Base-by-base conservation (phyloP, 2,888 invertebrate species). In the Eristalinus sepulchralis region DNA sequence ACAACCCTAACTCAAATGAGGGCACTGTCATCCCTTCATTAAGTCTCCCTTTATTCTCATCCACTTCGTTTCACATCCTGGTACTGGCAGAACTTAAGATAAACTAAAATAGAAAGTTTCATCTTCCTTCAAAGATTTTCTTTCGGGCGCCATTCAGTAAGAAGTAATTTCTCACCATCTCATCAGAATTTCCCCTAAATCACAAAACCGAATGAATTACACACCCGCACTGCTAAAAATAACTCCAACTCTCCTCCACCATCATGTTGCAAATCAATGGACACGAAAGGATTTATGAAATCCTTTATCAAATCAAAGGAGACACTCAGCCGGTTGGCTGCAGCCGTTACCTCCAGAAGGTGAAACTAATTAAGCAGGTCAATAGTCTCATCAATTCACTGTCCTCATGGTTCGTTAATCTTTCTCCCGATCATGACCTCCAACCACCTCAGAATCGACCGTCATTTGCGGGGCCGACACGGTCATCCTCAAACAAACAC, bases 301-400 rank as follows among this genome's bases (percentile, higher is more conserved):
- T 13, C 67, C 47, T 53, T 72, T 62, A 24, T 27, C 24, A 59
- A 66, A 24, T 66, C 27, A 27, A 66, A 67, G 31, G 33, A 67
- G 67, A 75, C 60, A 47, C n/a, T 67, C 33, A 57, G 20, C 0
- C 53, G 60, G 47, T 47, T 47, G 47, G n/a, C 47, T n/a, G 47
- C 59, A 22, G 34, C 67, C 47, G 33, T 11, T 47, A 33, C 39
- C 11, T 47, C n/a, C 11, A 2, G 22, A 67, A 62, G 67, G 59
- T 60, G 34, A 60, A 76, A 60, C 60, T 60, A 76, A 76, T 76
- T 76, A 76, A 60, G 31, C 31, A 57, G 76, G 76, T 76, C 67
- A 66, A 67, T 60, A 76, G 47, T 34, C 33, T n/a, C 67, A 67
- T 67, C 60, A 67, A 36, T 59, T 39, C 20, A 33, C 24, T 60